Base-by-base conservation (phyloP, 1,140 invertebrate species). In the Papilio dardanus region DNA sequence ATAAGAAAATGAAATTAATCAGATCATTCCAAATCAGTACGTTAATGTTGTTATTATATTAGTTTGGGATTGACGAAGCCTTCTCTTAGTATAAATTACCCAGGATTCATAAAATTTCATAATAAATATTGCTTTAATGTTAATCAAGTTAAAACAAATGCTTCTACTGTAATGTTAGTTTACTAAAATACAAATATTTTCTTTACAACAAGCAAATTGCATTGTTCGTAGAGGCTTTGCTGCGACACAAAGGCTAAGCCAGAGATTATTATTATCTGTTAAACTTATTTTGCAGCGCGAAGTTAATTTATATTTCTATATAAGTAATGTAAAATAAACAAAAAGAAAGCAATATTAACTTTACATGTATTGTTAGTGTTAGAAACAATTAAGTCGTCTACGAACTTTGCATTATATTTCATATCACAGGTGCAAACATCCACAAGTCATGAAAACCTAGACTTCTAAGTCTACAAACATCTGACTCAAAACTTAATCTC, bases 101-200 rank as follows among this genome's bases (percentile, higher is more conserved):
- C n/a, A n/a, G n/a, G n/a, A 42, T 42, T 42, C 3, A 42, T 42
- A 12, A 42, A 42, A 46, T n/a, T n/a, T 21, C 21, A 54, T 54
- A 54, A 8, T 19, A 2, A 12, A 6, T 19, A 54, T 54, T 24
- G 16, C 24, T 58, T 58, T 24, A 10, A 24, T 8, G 7, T n/a
- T 2, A 12, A 54, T n/a, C 10, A 1, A 24, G 4, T 1, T 24
- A 24, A 24, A 8, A 24, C 21, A 28, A 58, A 28, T 62, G 2
- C 21, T 62, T 28, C 54, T 7, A 24, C 19, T 24, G 14, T 30
- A 62, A 62, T 30, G 12, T 28, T 28, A 28, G 10, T 28, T 28
- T 16, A 62, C 24, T 62, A 62, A 62, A 28, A 30, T 19, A 54
- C 50, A 54, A 62, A 62, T 10, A 4, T 62, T 62, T 28, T 62